A percentile compares a stretch with the other conserved stretches of the same genome.
Conservation (phyloP, 1,140 invertebrate species). For the Ips typographus region DNA sequence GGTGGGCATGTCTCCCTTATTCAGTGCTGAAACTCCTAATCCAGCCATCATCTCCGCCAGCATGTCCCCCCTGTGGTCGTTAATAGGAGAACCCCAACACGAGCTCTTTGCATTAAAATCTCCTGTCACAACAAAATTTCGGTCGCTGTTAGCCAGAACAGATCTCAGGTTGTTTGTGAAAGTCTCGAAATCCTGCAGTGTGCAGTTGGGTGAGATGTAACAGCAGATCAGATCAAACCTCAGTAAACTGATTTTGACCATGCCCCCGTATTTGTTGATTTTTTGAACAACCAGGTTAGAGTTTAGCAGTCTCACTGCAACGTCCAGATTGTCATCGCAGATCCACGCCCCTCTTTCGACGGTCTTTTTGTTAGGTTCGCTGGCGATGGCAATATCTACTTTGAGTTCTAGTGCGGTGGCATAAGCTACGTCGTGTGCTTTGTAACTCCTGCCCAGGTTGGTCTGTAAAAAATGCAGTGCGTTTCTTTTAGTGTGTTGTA, state of each 20-base stretch:
- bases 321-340: background rate
- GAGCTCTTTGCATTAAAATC: background rate
- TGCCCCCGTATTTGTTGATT: background rate
- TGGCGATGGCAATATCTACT: background rate
- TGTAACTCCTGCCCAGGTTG: background rate
- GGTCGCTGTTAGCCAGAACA: background rate
- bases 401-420: background rate
- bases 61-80: background rate
- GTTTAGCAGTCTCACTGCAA: background rate
- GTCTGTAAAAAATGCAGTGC: background rate
- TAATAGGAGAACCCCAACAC: background rate
- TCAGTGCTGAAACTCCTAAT: background rate
- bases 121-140: background rate
- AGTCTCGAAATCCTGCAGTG: background rate
- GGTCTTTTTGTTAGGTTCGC: slow-evolving; percentile 1
- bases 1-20: background rate
- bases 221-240: background rate
- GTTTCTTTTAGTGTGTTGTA: too few species aligned
- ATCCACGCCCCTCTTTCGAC: background rate
- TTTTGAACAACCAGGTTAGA: background rate
- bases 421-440: background rate
- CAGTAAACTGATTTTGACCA: background rate
- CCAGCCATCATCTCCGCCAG: background rate
- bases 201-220: background rate
- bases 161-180: background rate